Evolutionary conservation across 2,797 vertebrate species (phyloP).

Genomic region (Spea hammondii): DNA sequence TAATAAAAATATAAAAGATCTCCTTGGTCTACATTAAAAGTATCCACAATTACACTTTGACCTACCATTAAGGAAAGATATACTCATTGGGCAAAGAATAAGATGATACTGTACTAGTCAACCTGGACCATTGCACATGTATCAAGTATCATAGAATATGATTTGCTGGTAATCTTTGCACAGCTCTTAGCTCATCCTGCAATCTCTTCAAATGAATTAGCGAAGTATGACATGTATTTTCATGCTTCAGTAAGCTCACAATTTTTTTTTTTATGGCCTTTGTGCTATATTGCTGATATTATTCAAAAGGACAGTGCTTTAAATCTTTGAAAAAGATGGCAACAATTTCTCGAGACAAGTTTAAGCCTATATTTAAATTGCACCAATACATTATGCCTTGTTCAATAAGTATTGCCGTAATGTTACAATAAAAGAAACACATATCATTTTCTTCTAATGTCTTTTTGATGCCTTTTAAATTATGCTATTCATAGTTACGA

Average conservation of each 20-base stretch:
- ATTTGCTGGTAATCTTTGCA: background rate
- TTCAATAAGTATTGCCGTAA: constrained; percentile 42
- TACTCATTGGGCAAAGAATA: too few relatives aligned
- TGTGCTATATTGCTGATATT: constrained; percentile 23
- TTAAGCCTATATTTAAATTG: constrained; percentile 41
- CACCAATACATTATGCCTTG: constrained; percentile 42
- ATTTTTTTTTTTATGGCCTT: constrained; percentile 18
- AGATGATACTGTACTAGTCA: background rate
- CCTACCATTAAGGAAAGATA: background rate
- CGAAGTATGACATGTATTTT: constrained; percentile 18
- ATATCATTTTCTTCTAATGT: constrained; percentile 51
- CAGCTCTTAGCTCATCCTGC: background rate
- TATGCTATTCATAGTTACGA: constrained; percentile 24
- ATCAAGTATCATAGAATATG: background rate
- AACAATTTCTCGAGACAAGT: constrained; percentile 38
- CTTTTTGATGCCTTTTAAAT: constrained; percentile 53
- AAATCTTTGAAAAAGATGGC: constrained; percentile 38
- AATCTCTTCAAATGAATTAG: constrained; percentile 29
- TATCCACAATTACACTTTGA: background rate
- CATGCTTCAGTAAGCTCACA: constrained; percentile 16
- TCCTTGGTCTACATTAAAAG: too few relatives aligned
- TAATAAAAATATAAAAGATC: too few relatives aligned
- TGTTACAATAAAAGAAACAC: constrained; percentile 49
- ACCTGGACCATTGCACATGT: background rate
- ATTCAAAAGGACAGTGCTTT: constrained; percentile 35